Base-by-base conservation (phyloP, 2,113 vertebrate species). In the Muscicapa adusta region DNA sequence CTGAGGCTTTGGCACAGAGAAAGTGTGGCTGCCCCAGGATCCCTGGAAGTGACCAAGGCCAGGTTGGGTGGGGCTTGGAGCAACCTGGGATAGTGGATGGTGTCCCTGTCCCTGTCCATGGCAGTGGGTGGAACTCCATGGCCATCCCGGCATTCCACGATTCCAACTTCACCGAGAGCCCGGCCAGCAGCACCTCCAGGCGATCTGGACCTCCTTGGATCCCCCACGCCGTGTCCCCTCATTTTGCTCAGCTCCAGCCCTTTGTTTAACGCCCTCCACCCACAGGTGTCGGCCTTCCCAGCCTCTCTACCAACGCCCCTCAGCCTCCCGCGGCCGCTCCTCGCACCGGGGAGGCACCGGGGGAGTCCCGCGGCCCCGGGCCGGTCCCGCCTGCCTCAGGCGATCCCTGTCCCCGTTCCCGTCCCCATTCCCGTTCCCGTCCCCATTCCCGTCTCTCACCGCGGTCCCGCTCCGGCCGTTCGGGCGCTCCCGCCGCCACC, bases 381-480 rank as follows among this genome's bases (percentile, higher is more conserved):
- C 33, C 45, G 9, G 45, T n/a, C 48, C 24, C 15, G 18, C 25
- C 8, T 25, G 24, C 24, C 53, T 9, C 40, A 43, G 29, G 38
- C 31, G 51, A 19, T 54, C 12, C 53, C 18, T 19, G 54, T 56
- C 12, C 54, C 31, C 18, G 12, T 12, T 18, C 19, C 34, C 7
- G 5, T 23, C 0, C 9, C 38, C 9, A 0, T 9, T 0, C 40
- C 71, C 6, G 10, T 2, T 1, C 42, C 56, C 25, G 38, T 13
- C 14, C 40, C 71, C 6, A 8, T 2, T 1, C 42, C 56, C 25
- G 38, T 13, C 14, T 6, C 57, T 68, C 79, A 70, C 79, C 79
- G 14, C 78, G 18, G 24, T 45, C 29, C 53, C 53, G 43, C 23
- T 71, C 36, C 56, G 56, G 47, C 47, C 47, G 56, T 83, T 83